These are phyloP conservation scores for Apis laboriosa DNA, from an alignment of 1,140 invertebrate species.

Conservation along the genomic window DNA sequence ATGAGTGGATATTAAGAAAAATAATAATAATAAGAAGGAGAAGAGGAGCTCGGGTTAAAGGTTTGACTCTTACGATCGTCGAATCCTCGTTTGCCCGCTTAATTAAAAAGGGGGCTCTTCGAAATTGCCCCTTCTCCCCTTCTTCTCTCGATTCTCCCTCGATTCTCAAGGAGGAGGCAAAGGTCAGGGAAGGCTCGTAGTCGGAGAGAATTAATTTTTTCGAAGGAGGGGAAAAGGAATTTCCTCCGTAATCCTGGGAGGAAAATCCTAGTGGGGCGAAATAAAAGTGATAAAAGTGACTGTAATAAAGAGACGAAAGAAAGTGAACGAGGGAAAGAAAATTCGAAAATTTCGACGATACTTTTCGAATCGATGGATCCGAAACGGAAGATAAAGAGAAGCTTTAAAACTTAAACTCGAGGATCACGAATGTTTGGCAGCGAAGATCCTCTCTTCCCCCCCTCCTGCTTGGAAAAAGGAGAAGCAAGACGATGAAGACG, in stretches of 20 bases:
- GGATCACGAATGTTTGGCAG: too few relatives aligned
- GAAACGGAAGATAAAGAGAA: too few relatives aligned
- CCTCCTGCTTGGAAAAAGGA: background rate
- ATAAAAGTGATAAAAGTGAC: too few relatives aligned
- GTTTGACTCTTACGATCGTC: slow-evolving; percentile 38
- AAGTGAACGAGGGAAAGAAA: too few relatives aligned
- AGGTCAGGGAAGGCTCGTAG: slow-evolving; percentile 14
- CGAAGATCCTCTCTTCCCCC: too few relatives aligned
- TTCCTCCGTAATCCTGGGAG: slow-evolving; percentile 14
- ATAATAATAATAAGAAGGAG: slow-evolving; percentile 9
- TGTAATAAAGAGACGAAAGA: too few relatives aligned
- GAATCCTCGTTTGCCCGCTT: slow-evolving; percentile 45
- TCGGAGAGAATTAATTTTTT: slow-evolving; percentile 23
- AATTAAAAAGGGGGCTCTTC: slow-evolving; percentile 52
- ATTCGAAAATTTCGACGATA: too few relatives aligned
- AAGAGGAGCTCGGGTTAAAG: slow-evolving; percentile 18
- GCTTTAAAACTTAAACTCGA: too few relatives aligned
- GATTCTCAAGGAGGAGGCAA: background rate
- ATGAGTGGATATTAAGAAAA: background rate
- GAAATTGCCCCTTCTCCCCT: slow-evolving; percentile 19
- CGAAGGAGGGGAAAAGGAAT: background rate
- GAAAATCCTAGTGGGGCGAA: background rate
- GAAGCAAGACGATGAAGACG: slow-evolving; percentile 11
- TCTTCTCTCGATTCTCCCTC: background rate
- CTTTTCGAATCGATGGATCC: too few relatives aligned